Base-by-base conservation (phyloP, 2,113 vertebrate species). In the Climacteris rufus region DNA sequence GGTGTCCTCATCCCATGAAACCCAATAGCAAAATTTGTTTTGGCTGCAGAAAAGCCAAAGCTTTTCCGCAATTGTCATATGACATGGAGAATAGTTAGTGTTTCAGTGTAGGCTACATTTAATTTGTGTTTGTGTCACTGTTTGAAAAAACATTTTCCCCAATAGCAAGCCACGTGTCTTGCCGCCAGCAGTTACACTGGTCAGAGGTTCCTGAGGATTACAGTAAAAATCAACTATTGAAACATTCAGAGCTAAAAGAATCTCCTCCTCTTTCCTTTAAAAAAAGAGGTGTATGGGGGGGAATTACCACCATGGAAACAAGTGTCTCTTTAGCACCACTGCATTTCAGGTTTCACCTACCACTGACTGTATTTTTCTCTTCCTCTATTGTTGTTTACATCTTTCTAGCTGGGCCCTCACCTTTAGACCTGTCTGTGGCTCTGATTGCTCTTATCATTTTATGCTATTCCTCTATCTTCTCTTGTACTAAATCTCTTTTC, bases 101-200 rank as follows among this genome's bases (percentile, higher is more conserved):
- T 50, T 92, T 80, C 66, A 53, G 6, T 49, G 22, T n/a, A 47
- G 35, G 14, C 7, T 64, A 60, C 40, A 64, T 77, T 37, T 37
- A 44, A 61, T 33, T 71, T 17, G 24, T 37, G 18, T 45, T 64
- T 64, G 9, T 52, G 33, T 39, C 33, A 22, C 16, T 57, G 20
- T 37, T 68, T 14, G 33, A 35, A 80, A 61, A 85, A 71, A 13
- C 13, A 23, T 76, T 50, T 76, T 76, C 6, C 14, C 33, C 4
- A 2, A 45, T 1, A 63, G 37, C 50, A 50, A 65, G 65, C 78
- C 0, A 3, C 0, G 0, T 50, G 39, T 50, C 42, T 57, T 80
- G 63, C 5, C n/a, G 19, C 24, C 14, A 37, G 40, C 40, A 35
- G 15, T 45, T 76, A 37, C 24, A 9, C 30, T 40, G 49, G n/a